Percentiles rank a stretch among this genome's conserved stretches.
phyloP scores from a whole-genome alignment of 1,140 invertebrate genomes.

The Steinernema khuongi region DNA sequence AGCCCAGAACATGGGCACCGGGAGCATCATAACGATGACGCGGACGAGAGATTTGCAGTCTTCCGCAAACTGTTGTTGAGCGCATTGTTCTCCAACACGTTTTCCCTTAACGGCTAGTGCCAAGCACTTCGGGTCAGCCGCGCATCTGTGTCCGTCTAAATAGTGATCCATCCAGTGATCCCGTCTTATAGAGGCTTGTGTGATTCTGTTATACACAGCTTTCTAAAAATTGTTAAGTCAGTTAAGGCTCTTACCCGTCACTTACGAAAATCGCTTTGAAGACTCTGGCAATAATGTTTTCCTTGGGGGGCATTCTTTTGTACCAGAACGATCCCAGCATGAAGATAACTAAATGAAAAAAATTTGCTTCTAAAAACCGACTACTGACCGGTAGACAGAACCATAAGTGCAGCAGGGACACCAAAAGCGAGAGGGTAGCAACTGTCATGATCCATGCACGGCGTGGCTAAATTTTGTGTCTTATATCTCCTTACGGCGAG shows the following conservation, averaged over 20 bases:
- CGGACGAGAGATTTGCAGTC: conserved; percentile 58
- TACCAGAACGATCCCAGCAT: conserved; percentile 12
- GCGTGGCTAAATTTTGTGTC: conserved; percentile 16
- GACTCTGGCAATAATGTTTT: background rate
- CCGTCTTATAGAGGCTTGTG: background rate
- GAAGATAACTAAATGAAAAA: background rate
- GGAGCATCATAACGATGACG: conserved; percentile 60
- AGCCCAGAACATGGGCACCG: conserved; percentile 62
- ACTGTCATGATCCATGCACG: conserved; percentile 45
- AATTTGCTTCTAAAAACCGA: too few species aligned
- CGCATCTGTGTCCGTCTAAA: background rate
- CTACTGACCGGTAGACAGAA: conserved; percentile 36
- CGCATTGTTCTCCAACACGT: conserved; percentile 67
- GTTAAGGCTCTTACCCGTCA: too few species aligned
- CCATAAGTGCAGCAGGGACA: conserved; percentile 53
- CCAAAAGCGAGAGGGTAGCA: conserved; percentile 48
- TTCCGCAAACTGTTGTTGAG: conserved; percentile 60
- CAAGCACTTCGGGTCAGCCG: background rate
- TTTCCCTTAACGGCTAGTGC: background rate
- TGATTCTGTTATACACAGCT: background rate
- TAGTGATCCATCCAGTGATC: conserved; percentile 12
- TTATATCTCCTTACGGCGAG: background rate
- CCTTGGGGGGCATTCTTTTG: conserved; percentile 27
- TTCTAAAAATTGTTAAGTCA: background rate
- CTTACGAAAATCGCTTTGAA: background rate